Base-by-base conservation (phyloP, 2,888 invertebrate species). In the Caenorhabditis angaria region DNA sequence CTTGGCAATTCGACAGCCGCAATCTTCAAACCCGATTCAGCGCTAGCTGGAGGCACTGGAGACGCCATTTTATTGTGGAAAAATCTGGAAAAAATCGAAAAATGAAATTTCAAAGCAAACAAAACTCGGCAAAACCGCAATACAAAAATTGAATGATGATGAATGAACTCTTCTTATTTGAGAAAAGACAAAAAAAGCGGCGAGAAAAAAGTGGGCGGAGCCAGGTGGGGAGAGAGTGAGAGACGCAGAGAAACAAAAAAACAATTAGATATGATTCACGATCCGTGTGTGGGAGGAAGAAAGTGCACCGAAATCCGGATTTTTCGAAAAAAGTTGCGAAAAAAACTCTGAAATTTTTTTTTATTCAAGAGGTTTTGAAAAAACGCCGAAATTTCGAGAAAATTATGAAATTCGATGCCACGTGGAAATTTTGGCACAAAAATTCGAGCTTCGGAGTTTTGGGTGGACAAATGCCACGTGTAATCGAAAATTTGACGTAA, bases 1-100 rank as follows among this genome's bases (percentile, higher is more conserved):
- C 72, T 73, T 47, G 79, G 79, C 18, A 77, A 72, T 32, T 77
- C 76, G 56, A 80, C 79, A 29, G 77, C 79, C 12, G 77, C 69
- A 25, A 80, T 70, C 28, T 80, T 80, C 35, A 79, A 65, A 22
- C 78, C 78, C n/a, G 78, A 66, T 64, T 71, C 78, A 41, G 18
- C 4, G 18, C 63, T 63, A 5, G 59, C 32, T 56, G 72, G 66
- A 25, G 71, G 72, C 18, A 72, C 67, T 64, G 72, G 72, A 47
- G 72, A 72, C 48, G 72, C 61, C 72, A 72, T 72, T 48, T 14
- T 48, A 4, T 48, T 48, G 10, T 48, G 10, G 14, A 35, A 35
- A 35, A 35, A 6, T 10, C 14, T 10, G 6, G 14, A 35, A 35
- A 35, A 50, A 50, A 20, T 50, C 10, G 6, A 50, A 20, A 50